A percentile compares a stretch with the other conserved stretches of the same genome.
Evolutionary conservation across 1,140 invertebrate genomes (phyloP).

Genomic region (Drosophila rufa): DNA sequence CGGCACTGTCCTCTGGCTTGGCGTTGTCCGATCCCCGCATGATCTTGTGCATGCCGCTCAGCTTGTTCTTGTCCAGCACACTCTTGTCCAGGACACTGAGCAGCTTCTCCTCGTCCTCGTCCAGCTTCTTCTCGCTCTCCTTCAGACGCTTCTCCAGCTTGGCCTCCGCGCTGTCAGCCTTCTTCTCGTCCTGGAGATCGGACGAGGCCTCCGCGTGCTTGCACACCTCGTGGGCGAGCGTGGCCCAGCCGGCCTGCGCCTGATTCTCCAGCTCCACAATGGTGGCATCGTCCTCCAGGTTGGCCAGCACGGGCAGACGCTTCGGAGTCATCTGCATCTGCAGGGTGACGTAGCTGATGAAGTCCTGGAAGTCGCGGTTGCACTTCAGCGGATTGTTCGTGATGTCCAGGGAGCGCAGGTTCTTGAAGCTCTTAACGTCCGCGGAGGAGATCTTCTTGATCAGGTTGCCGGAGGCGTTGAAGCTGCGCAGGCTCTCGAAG

Average conservation of each 20-base stretch:
- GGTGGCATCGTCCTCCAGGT: slow-evolving; percentile 81
- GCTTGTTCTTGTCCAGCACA: slow-evolving; percentile 68
- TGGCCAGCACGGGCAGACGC: slow-evolving; percentile 85
- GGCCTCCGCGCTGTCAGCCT: slow-evolving; percentile 56
- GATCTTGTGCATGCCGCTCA: slow-evolving; percentile 84
- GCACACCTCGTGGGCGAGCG: slow-evolving; percentile 75
- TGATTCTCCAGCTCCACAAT: slow-evolving; percentile 49
- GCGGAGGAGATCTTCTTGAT: slow-evolving; percentile 86
- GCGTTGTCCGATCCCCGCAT: slow-evolving; percentile 84
- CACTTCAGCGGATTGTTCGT: slow-evolving; percentile 89
- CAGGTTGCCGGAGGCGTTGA: slow-evolving; percentile 87
- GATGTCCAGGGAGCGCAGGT: slow-evolving; percentile 88
- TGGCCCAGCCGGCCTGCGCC: slow-evolving; percentile 65
- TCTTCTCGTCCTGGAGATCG: slow-evolving; percentile 32
- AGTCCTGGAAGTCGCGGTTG: slow-evolving; percentile 87
- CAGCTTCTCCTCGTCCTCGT: slow-evolving; percentile 79
- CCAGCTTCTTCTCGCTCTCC: slow-evolving; percentile 85
- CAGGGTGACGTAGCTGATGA: slow-evolving; percentile 87
- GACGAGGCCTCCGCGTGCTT: slow-evolving; percentile 50
- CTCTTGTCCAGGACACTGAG: slow-evolving; percentile 74
- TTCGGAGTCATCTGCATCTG: slow-evolving; percentile 86
- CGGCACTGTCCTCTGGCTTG: slow-evolving; percentile 80
- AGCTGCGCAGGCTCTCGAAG: slow-evolving; percentile 86
- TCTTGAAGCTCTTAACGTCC: slow-evolving; percentile 87
- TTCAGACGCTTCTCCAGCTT: slow-evolving; percentile 74